phyloP scores from a whole-genome alignment of 2,888 invertebrate genomes.

The Melitaea athalia region DNA sequence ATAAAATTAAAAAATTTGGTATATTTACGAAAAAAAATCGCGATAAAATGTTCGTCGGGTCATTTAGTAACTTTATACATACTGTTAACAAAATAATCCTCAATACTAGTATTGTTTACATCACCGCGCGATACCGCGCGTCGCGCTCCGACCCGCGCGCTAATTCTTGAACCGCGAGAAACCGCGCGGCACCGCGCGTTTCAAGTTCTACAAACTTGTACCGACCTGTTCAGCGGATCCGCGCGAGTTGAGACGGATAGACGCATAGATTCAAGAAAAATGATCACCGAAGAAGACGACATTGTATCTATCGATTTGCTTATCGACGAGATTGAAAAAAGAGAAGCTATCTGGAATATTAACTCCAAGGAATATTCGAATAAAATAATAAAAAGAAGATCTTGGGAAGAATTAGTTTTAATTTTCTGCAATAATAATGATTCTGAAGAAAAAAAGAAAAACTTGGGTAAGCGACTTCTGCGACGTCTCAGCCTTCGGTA shows the following conservation, averaged over 20 bases:
- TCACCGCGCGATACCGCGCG: not conserved
- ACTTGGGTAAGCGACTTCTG: not conserved
- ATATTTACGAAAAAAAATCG: no score
- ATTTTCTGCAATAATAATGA: no score
- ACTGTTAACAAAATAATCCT: no score
- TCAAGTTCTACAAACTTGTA: not conserved
- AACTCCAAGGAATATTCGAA: not conserved
- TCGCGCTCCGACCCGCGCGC: not conserved
- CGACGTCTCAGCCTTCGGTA: not conserved
- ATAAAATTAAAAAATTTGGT: no score
- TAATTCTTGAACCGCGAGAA: not conserved
- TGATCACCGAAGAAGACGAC: not conserved
- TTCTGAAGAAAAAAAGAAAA: not conserved
- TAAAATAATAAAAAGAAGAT: not conserved
- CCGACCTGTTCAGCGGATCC: not conserved
- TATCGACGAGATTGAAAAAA: slow-evolving; percentile 2
- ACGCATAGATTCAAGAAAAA: not conserved
- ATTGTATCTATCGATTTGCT: not conserved
- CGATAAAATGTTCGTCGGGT: no score
- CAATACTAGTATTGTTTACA: not conserved
- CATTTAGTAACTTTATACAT: no score
- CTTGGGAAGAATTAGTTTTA: no score
- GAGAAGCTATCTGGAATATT: not conserved
- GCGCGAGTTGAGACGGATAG: not conserved
- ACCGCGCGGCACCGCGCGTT: slow-evolving; percentile 1